Evolutionary conservation across 2,113 vertebrate genomes (phyloP), one percentile per base, ranked within the genome.

Genomic region (Echinops telfairi): DNA sequence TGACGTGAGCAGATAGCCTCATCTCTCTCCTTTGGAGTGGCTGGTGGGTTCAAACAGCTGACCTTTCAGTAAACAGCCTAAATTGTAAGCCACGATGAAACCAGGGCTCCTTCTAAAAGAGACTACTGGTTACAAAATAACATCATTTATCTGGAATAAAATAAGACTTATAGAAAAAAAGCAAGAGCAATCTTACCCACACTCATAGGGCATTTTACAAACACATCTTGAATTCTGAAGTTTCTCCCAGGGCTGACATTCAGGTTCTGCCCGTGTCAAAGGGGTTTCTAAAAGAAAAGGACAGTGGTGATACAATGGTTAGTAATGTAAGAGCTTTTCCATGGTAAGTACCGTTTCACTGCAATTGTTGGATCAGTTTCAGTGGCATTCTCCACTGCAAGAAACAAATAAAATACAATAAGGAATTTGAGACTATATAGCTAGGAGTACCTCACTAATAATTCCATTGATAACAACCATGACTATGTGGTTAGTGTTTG

Each of bases 121-220:
- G 80, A 86, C 60, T 89, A 57, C 19, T 10, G 70, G 47, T 9
- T n/a, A 10, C 64, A 64, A 78, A 16, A 93, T 91, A 60, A 53
- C n/a, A 47, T 86, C 93, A 43, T 95, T 96, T 62, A 58, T 94
- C 81, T 91, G 85, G 25, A 92, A 77, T 73, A 87, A 93, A 97
- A 83, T 64, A 84, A 96, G 87, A 93, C 75, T 66, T 27, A 93
- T n/a, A 87, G 89, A 88, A 66, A 2, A 23, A 83, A 94, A 75
- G 33, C 86, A 58, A 91, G 60, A 6, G 3, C 79, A 83, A 93
- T 97, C 98, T 99, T 97, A 99, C 99, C 95, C 95, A 97, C 99
- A 99, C 71, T 99, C 98, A 64, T 97, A 97, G 1, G 98, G 98
- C 98, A 98, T 98, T 98, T 98, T 99, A 95, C 99, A 99, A 86